A percentile compares a stretch with the other conserved stretches of the same genome.
These are phyloP conservation scores for Metacarcinus magister DNA, from an alignment of 2,888 invertebrate genomes.

Conservation along the genomic window DNA sequence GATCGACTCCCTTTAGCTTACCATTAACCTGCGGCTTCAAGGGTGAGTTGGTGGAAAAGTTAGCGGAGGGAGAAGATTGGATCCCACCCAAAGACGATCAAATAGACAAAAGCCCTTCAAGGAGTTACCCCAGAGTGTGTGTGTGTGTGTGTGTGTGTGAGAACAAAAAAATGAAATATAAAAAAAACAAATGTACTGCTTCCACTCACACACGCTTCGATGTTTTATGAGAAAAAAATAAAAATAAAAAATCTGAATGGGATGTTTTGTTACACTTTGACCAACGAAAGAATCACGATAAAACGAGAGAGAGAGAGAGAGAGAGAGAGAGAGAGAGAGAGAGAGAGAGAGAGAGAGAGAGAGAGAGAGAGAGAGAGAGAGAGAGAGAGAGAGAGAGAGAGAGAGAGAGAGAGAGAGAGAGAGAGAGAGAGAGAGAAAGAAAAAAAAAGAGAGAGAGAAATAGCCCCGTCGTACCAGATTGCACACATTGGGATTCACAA, in stretches of 20 bases:
- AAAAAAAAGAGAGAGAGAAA: background rate
- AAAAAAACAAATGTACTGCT: too few species aligned
- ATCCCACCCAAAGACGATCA: background rate
- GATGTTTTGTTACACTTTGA: too few species aligned
- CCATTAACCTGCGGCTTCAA: background rate
- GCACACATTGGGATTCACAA: background rate
- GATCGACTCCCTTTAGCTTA: background rate
- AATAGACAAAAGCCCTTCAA: background rate
- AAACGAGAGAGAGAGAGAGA: background rate
- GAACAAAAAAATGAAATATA: too few species aligned
- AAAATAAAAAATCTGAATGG: too few species aligned
- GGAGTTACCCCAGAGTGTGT: background rate
- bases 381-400: constrained; percentile 35
- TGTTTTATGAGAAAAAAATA: too few species aligned
- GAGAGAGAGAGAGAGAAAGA: constrained; percentile 21
- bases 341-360: constrained; percentile 45
- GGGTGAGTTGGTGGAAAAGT: background rate
- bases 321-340: constrained; percentile 27
- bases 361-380: constrained; percentile 40
- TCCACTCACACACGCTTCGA: too few species aligned
- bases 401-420: constrained; percentile 35
- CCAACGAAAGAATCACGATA: background rate
- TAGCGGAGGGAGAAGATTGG: background rate
- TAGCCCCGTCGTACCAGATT: background rate
- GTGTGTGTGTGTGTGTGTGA: background rate